Evolutionary conservation across 2,888 invertebrate genomes (phyloP).

Genomic region (Actias luna): DNA sequence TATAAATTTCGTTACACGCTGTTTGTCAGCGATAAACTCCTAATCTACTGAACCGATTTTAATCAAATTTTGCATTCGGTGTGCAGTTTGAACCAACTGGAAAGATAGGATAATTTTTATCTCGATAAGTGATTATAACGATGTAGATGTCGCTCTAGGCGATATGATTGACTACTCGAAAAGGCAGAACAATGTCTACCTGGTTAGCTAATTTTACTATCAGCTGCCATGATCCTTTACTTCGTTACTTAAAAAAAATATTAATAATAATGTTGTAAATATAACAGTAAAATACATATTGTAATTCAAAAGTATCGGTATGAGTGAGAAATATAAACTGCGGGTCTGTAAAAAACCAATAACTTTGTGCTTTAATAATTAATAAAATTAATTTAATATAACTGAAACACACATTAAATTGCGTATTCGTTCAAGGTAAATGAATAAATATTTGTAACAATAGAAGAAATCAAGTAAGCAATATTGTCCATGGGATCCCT

Average conservation of each 20-base stretch:
- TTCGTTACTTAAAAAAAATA: not conserved
- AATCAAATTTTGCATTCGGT: too few relatives aligned
- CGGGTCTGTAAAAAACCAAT: not conserved
- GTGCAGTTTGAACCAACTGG: too few relatives aligned
- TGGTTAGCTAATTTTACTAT: not conserved
- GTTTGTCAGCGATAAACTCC: too few relatives aligned
- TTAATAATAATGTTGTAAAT: not conserved
- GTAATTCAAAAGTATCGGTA: not conserved
- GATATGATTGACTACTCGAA: too few relatives aligned
- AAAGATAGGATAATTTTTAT: too few relatives aligned
- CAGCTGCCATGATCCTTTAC: not conserved
- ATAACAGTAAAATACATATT: not conserved
- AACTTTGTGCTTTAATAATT: too few relatives aligned
- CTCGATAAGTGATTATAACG: too few relatives aligned
- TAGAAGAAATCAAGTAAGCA: conserved; percentile 7
- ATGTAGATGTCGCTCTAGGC: too few relatives aligned
- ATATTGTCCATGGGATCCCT: conserved; percentile 26
- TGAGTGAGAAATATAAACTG: not conserved
- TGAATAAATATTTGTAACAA: conserved; percentile 3
- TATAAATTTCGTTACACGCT: too few relatives aligned
- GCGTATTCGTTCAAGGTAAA: not conserved
- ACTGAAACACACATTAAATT: not conserved
- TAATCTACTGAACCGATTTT: too few relatives aligned
- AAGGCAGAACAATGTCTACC: too few relatives aligned
- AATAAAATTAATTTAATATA: not conserved